Conservation (phyloP, 2,113 vertebrate species). For the Lamprotornis superbus region DNA sequence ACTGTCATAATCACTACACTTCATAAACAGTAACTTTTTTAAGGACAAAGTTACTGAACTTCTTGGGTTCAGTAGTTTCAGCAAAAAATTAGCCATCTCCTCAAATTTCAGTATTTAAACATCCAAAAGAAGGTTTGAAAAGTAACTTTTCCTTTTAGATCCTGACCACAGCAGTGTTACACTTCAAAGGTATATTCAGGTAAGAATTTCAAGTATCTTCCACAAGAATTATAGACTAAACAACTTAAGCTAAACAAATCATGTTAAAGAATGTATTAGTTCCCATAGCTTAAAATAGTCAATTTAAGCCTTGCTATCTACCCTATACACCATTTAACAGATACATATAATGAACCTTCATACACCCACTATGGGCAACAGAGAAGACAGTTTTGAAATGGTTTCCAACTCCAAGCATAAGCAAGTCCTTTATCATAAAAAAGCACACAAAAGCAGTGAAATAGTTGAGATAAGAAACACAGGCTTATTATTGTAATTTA, state of each 20-base stretch:
- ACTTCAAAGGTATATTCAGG: not conserved
- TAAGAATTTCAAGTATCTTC: not conserved
- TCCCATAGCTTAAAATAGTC: not conserved
- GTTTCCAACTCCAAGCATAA: not conserved
- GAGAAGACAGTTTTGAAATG: not conserved
- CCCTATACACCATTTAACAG: not conserved
- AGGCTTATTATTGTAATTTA: constrained; percentile 63
- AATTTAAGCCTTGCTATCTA: not conserved
- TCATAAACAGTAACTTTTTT: not conserved
- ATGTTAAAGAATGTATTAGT: not conserved
- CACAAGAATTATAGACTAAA: not conserved
- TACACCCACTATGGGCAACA: not conserved
- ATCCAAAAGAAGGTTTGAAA: not conserved
- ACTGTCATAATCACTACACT: not conserved
- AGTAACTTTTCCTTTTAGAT: not conserved
- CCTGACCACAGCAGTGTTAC: not conserved
- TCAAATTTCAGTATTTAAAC: not conserved
- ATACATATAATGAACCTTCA: not conserved
- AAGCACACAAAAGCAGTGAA: not conserved
- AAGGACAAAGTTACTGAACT: not conserved
- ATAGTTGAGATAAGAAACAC: not conserved
- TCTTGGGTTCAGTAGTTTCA: no score
- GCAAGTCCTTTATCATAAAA: not conserved
- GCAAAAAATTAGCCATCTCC: not conserved
- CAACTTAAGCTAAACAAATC: not conserved